Conservation (phyloP, 1,140 invertebrate species). For the Drosophila kohkoa region DNA sequence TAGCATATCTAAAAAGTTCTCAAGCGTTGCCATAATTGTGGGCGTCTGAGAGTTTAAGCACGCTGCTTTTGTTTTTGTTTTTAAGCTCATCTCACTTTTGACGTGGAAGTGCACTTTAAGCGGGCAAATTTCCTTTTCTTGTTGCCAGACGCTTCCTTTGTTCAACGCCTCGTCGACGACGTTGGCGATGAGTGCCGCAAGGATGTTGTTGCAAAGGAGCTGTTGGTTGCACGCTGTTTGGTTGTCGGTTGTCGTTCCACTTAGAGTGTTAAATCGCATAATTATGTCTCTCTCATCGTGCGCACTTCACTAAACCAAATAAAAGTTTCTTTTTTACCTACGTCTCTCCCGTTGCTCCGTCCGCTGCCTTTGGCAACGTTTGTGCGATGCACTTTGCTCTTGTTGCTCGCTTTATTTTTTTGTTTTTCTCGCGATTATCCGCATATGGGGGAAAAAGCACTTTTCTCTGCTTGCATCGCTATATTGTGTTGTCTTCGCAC, state of each 20-base stretch:
- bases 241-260: constrained; percentile 58
- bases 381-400: constrained; percentile 28
- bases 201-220: constrained; percentile 19
- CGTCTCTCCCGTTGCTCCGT: too few species aligned
- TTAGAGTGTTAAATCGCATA: constrained; percentile 83
- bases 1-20: constrained; percentile 18
- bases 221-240: constrained; percentile 38
- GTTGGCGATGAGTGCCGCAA: constrained; percentile 23
- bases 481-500: constrained; percentile 10
- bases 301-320: constrained; percentile 75
- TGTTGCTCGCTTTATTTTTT: neutral
- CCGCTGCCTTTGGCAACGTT: constrained; percentile 53
- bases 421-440: neutral
- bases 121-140: constrained; percentile 77
- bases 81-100: constrained; percentile 68
- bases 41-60: constrained; percentile 9
- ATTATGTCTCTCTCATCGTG: constrained; percentile 81
- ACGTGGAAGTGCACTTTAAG: constrained; percentile 74
- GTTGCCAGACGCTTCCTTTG: constrained; percentile 71
- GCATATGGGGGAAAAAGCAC: constrained; percentile 48
- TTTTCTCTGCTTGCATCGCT: constrained; percentile 48
- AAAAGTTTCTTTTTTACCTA: constrained; percentile 50
- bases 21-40: constrained; percentile 4
- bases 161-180: constrained; percentile 48
- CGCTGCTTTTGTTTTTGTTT: constrained; percentile 36